phyloP scores from a whole-genome alignment of 1,140 invertebrate species.

The Panulirus ornatus region DNA sequence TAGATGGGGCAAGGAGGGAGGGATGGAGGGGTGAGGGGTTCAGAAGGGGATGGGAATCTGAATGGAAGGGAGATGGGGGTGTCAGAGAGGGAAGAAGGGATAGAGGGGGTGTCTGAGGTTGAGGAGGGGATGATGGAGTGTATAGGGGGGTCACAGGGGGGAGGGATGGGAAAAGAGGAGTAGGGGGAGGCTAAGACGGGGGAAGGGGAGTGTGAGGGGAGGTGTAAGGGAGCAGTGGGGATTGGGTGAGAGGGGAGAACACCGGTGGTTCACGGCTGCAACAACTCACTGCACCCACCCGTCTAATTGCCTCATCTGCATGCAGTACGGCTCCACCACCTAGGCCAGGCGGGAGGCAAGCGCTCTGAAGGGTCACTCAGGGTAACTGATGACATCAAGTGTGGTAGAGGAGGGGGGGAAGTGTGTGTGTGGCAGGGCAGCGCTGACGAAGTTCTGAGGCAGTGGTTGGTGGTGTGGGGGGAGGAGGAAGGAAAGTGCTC shows the following conservation, averaged over 20 bases:
- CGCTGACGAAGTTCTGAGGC: no score
- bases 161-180: neutral
- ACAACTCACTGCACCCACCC: neutral
- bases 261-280: neutral
- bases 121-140: neutral
- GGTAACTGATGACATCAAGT: no score
- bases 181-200: neutral
- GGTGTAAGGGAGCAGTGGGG: neutral
- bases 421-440: no score
- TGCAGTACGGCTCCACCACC: neutral
- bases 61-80: neutral
- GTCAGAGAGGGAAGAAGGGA: neutral
- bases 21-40: neutral
- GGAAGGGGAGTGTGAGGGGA: neutral
- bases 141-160: neutral
- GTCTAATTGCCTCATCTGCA: neutral
- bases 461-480: no score
- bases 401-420: no score
- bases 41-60: neutral
- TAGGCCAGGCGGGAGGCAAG: no score
- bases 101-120: neutral
- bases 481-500: no score
- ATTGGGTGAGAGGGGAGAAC: no score
- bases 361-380: no score
- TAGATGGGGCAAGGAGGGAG: neutral